These are phyloP conservation scores for Xestia c-nigrum DNA, from an alignment of 2,888 invertebrate genomes.

Conservation along the genomic window DNA sequence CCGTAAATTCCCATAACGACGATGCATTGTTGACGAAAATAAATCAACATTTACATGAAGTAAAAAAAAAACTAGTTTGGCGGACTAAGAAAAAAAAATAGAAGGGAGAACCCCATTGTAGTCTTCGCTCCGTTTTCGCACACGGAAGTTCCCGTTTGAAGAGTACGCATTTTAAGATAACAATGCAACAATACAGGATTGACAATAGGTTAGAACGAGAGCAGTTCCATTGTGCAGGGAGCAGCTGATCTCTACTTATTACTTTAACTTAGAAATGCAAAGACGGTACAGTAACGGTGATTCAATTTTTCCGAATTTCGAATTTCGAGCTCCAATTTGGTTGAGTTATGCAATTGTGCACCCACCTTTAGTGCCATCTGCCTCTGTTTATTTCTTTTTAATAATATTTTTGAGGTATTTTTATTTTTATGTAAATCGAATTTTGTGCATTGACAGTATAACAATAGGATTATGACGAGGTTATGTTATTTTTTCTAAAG, in stretches of 20 bases:
- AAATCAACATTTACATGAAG: slow-evolving; percentile 88
- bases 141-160: slow-evolving; percentile 86
- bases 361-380: slow-evolving; percentile 64
- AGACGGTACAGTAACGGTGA: slow-evolving; percentile 73
- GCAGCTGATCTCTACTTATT: slow-evolving; percentile 85
- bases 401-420: slow-evolving; percentile 46
- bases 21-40: slow-evolving; percentile 88
- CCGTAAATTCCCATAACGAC: slow-evolving; percentile 86
- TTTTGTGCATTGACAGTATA: slow-evolving; percentile 11
- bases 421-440: slow-evolving; percentile 54
- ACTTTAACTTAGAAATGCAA: slow-evolving; percentile 74
- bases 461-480: slow-evolving; percentile 29
- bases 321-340: slow-evolving; percentile 72
- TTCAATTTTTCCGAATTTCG: slow-evolving; percentile 77
- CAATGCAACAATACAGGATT: slow-evolving; percentile 81
- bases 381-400: slow-evolving; percentile 60
- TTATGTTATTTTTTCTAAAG: neutral
- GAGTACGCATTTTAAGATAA: slow-evolving; percentile 83
- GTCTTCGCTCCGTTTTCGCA: slow-evolving; percentile 83
- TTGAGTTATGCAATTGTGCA: slow-evolving; percentile 63
- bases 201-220: slow-evolving; percentile 86
- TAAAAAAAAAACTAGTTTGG: slow-evolving; percentile 85
- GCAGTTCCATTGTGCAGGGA: slow-evolving; percentile 77
- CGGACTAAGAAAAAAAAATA: slow-evolving; percentile 76
- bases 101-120: slow-evolving; percentile 80